Percentiles rank a stretch among this genome's conserved stretches.
Evolutionary conservation across 2,113 vertebrate genomes (phyloP).

Genomic region (Setophaga petechia): DNA sequence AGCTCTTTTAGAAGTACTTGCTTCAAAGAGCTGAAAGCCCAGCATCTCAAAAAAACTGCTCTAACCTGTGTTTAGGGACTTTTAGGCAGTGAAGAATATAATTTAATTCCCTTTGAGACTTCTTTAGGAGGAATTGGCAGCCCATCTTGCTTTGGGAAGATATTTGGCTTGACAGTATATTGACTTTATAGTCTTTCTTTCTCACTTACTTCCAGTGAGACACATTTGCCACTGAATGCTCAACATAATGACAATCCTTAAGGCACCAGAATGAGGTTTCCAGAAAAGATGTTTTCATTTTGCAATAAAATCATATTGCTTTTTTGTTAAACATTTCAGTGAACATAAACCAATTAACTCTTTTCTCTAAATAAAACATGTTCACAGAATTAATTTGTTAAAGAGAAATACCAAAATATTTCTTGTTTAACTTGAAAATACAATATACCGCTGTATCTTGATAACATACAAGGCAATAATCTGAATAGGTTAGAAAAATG

Average conservation of each 20-base stretch:
- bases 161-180: constrained; percentile 68
- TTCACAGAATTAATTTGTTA: background rate
- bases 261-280: background rate
- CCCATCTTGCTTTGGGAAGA: constrained; percentile 55
- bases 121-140: constrained; percentile 57
- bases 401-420: background rate
- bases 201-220: constrained; percentile 43
- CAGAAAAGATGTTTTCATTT: constrained; percentile 33
- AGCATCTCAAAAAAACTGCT: constrained; percentile 31
- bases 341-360: background rate
- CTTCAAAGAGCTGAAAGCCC: constrained; percentile 16
- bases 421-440: background rate
- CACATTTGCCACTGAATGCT: constrained; percentile 31
- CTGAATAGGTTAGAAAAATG: background rate
- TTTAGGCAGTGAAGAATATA: constrained; percentile 58
- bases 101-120: constrained; percentile 68
- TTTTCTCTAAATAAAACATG: background rate
- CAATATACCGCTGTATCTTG: background rate
- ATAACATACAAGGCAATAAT: background rate
- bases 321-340: constrained; percentile 9
- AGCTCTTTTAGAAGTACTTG: constrained; percentile 9
- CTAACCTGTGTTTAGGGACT: constrained; percentile 48
- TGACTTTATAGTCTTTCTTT: constrained; percentile 62
- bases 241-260: constrained; percentile 51
- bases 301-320: background rate